phyloP scores from a whole-genome alignment of 2,113 vertebrate species.

The Arenaria interpres region DNA sequence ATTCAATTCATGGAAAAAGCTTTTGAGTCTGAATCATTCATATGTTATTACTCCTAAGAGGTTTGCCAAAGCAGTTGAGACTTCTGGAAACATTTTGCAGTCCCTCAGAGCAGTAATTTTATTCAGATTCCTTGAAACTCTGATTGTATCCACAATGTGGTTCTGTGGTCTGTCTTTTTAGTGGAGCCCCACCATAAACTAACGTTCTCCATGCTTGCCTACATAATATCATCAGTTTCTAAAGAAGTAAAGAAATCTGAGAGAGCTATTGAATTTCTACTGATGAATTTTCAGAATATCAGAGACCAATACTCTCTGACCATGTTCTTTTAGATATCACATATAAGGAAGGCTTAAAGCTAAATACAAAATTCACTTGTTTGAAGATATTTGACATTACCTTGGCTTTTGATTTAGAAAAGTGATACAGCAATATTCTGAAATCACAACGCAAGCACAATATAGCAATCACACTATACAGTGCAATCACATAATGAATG shows the following conservation, averaged over 20 bases:
- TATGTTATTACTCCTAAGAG: background rate
- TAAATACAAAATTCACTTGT: background rate
- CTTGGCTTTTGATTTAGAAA: background rate
- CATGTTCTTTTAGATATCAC: background rate
- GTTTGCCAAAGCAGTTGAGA: background rate
- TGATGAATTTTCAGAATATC: background rate
- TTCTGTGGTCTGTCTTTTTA: background rate
- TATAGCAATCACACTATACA: background rate
- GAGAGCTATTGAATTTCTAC: background rate
- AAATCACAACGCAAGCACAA: background rate
- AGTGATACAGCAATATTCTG: background rate
- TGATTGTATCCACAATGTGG: background rate
- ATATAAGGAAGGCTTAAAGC: background rate
- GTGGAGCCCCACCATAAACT: background rate
- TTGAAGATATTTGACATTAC: background rate
- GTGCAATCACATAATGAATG: background rate
- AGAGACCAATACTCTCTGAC: background rate
- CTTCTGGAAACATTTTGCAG: background rate
- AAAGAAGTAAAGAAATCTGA: background rate
- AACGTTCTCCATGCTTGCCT: background rate
- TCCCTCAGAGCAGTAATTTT: background rate
- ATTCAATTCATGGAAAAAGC: background rate
- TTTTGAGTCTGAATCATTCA: background rate
- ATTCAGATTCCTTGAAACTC: background rate
- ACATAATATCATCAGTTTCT: background rate